Evolutionary conservation across 2,113 vertebrate species (phyloP).

Genomic region (Corapipo altera): DNA sequence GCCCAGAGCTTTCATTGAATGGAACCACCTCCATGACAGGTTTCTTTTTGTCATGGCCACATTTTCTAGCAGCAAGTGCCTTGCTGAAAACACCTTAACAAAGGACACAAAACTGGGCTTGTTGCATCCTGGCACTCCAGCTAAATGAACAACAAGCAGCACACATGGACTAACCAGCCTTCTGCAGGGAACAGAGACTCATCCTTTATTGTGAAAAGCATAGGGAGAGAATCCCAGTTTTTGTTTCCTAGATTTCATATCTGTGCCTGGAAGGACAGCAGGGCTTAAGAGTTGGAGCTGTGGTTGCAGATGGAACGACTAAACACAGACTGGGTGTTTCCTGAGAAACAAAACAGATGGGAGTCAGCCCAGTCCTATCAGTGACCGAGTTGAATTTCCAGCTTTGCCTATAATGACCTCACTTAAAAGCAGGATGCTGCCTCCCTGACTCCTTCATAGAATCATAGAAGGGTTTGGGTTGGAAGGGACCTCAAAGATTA

Average conservation of each 20-base stretch:
- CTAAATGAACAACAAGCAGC: background rate
- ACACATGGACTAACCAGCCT: background rate
- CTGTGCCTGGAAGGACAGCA: background rate
- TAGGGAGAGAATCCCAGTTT: background rate
- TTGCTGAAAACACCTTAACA: background rate
- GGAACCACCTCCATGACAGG: background rate
- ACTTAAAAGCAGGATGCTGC: background rate
- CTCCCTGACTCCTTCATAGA: background rate
- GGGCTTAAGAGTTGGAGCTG: background rate
- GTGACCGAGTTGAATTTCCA: background rate
- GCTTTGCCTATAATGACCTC: background rate
- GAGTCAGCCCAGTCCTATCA: background rate
- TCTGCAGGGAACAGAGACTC: background rate
- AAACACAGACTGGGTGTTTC: background rate
- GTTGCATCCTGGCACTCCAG: background rate
- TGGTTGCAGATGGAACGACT: background rate
- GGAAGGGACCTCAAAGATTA: background rate
- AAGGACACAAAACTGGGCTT: background rate
- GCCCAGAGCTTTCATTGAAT: background rate
- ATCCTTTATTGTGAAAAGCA: background rate
- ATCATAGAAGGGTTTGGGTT: background rate
- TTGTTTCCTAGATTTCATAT: background rate
- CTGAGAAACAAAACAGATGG: background rate
- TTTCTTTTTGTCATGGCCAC: background rate
- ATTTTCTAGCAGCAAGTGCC: background rate